Evolutionary conservation across 1,140 invertebrate genomes (phyloP), one percentile per base, ranked within the genome.

Genomic region (Neuroterus valhalla): DNA sequence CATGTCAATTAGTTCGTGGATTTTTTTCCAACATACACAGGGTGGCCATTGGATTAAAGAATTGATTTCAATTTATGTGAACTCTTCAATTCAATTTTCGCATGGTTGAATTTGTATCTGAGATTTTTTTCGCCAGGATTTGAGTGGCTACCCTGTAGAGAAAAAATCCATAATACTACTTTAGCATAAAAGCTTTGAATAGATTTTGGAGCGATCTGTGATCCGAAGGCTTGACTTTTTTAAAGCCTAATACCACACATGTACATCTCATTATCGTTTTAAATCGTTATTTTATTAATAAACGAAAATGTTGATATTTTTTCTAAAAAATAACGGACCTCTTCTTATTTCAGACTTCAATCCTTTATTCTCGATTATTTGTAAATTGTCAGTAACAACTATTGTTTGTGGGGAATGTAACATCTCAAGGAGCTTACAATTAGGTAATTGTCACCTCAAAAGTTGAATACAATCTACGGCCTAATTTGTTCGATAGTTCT

Each of bases 241-340:
- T 31, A 78, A 46, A 80, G 77, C 69, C 71, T 77, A 76, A 74
- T 72, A 82, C 86, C 83, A 76, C 74, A 82, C 81, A 83, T 82
- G 79, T 85, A 82, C 83, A 84, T 78, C 80, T 75, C 82, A 79
- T 84, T 80, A 83, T 86, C 81, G 83, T 80, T 87, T 85, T 83
- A 81, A 86, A 85, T 83, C 73, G 82, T 87, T 87, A 87, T 87
- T 86, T 86, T 88, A 87, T 86, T 84, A 87, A 88, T 87, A 88
- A 87, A 79, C 21, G 12, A 62, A 62, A 87, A 82, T 74, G 83
- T 87, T 88, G 78, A 86, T 87, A 87, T 87, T 88, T 87, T 87
- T 88, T 87, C 72, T 81, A 62, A 31, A 83, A 80, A 75, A 71
- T 17, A 15, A 42, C 14, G 38, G 2, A 6, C 0, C 5, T 3